Evolutionary conservation across 2,888 invertebrate species (phyloP).

Genomic region (Stenolophus ochropezus): DNA sequence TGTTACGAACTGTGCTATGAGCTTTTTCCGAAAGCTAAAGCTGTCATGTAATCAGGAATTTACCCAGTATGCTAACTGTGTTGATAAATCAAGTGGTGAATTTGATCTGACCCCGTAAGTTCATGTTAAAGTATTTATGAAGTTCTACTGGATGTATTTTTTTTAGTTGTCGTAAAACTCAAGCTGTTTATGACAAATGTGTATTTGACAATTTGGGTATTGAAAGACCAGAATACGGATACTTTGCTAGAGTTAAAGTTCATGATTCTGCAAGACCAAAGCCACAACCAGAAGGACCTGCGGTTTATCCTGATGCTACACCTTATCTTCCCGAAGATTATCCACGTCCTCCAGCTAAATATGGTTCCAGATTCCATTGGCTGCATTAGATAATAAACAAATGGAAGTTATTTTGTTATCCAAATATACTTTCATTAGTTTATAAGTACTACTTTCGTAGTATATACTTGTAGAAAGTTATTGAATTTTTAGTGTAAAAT

Average conservation of each 20-base stretch:
- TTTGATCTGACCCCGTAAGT: constrained; percentile 81
- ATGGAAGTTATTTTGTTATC: too few species aligned
- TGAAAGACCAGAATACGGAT: constrained; percentile 87
- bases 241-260: constrained; percentile 84
- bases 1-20: constrained; percentile 92
- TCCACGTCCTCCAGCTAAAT: constrained; percentile 80
- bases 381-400: constrained; percentile 71
- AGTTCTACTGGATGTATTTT: background rate
- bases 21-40: constrained; percentile 92
- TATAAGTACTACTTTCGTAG: constrained; percentile 47
- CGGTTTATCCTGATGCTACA: constrained; percentile 83
- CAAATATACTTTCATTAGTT: constrained; percentile 25
- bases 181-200: constrained; percentile 89
- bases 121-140: constrained; percentile 6
- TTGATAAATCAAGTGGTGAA: constrained; percentile 87
- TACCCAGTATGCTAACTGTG: constrained; percentile 87
- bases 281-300: constrained; percentile 77
- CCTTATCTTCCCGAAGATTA: constrained; percentile 79
- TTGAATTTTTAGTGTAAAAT: constrained; percentile 53
- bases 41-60: constrained; percentile 88
- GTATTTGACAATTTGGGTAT: constrained; percentile 86
- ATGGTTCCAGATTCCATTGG: constrained; percentile 81
- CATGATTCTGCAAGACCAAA: constrained; percentile 80
- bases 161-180: constrained; percentile 90
- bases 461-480: constrained; percentile 46